Conservation (phyloP, 2,888 invertebrate species). For the Monopis laevigella region DNA sequence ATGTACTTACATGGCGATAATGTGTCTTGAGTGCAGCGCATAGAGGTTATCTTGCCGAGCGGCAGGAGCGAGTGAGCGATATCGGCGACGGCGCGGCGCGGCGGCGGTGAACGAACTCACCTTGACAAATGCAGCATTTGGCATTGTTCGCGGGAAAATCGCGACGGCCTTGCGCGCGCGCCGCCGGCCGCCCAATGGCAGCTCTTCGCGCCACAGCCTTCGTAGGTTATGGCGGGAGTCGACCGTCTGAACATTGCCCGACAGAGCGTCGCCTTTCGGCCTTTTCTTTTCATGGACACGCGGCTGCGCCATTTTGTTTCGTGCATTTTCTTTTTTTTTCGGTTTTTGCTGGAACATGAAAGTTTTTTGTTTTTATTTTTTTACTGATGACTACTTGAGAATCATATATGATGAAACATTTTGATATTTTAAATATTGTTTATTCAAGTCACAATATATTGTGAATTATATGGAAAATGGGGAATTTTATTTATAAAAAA, state of each 20-base stretch:
- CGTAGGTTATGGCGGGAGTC: conserved; percentile 55
- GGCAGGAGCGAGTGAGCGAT: conserved; percentile 25
- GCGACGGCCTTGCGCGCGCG: conserved; percentile 62
- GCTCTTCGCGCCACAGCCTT: conserved; percentile 22
- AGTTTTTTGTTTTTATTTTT: too few species aligned
- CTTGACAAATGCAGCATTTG: conserved; percentile 69
- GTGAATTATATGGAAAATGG: too few species aligned
- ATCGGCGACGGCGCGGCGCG: conserved; percentile 33
- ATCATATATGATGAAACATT: too few species aligned
- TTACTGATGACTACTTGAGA: too few species aligned
- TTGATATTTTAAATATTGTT: too few species aligned
- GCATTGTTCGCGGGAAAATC: conserved; percentile 69
- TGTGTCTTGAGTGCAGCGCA: too few species aligned
- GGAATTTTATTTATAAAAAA: too few species aligned
- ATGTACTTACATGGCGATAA: too few species aligned
- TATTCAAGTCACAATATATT: too few species aligned
- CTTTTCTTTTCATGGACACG: conserved; percentile 5
- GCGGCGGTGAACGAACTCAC: conserved; percentile 67
- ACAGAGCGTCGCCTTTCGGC: neutral
- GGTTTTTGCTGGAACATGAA: too few species aligned
- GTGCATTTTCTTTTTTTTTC: too few species aligned
- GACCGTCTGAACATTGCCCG: conserved; percentile 16
- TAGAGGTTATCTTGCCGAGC: too few species aligned
- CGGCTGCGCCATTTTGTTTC: neutral
- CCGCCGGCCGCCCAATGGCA: conserved; percentile 25